phyloP scores from a whole-genome alignment of 2,113 vertebrate species.

The Gavia stellata region DNA sequence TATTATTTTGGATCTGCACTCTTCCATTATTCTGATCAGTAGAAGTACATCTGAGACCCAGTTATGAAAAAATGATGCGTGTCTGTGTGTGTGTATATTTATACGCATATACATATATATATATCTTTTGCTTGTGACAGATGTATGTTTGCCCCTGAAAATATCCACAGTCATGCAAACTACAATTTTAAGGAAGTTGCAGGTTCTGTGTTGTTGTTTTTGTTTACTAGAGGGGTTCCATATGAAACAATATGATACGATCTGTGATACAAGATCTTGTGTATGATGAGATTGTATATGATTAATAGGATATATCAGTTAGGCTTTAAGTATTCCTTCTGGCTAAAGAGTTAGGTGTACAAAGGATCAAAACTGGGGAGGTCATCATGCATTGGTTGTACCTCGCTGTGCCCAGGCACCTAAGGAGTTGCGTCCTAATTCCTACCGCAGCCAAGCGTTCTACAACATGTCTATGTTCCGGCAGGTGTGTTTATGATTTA shows the following conservation, averaged over 20 bases:
- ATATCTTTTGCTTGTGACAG: neutral
- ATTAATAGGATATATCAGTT: neutral
- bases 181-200: neutral
- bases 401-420: neutral
- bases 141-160: neutral
- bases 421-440: neutral
- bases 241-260: too few species aligned
- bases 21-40: constrained; percentile 56
- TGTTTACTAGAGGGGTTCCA: neutral
- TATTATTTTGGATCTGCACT: constrained; percentile 66
- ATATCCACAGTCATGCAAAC: neutral
- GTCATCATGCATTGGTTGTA: neutral
- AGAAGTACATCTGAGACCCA: constrained; percentile 41
- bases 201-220: neutral
- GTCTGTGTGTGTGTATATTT: neutral
- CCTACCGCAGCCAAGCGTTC: neutral
- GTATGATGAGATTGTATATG: neutral
- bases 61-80: neutral
- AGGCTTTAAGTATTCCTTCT: neutral
- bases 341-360: neutral
- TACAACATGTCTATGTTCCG: neutral
- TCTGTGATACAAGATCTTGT: neutral
- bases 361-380: neutral
- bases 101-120: neutral
- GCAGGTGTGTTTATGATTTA: neutral